phyloP scores from a whole-genome alignment of 1,140 invertebrate species.

The Brachionus paranguensis region DNA sequence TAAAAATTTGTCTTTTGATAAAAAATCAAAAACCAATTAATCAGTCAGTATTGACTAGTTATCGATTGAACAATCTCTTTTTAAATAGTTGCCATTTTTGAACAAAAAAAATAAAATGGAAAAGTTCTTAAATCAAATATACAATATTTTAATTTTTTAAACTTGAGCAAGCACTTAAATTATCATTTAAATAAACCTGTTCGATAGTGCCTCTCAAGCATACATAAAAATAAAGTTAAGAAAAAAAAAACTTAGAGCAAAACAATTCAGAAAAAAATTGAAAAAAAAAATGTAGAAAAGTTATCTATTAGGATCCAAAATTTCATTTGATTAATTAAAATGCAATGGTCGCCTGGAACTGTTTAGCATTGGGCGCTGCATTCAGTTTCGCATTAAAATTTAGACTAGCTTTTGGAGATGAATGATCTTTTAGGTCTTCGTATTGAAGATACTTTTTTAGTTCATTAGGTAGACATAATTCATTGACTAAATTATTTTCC shows the following conservation, averaged over 20 bases:
- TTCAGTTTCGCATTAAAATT: not conserved
- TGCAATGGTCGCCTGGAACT: constrained; percentile 1
- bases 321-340: not conserved
- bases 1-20: not conserved
- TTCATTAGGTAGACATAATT: constrained; percentile 22
- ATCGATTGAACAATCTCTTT: not conserved
- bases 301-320: not conserved
- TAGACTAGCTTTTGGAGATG: not conserved
- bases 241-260: not conserved
- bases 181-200: not conserved
- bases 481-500: not conserved
- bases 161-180: not conserved
- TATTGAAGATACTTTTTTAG: constrained; percentile 30
- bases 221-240: not conserved
- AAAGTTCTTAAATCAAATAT: not conserved
- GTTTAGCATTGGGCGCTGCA: not conserved
- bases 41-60: not conserved
- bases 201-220: not conserved
- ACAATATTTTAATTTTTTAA: not conserved
- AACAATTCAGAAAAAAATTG: not conserved
- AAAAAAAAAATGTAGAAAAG: not conserved
- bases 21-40: not conserved
- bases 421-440: not conserved
- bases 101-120: not conserved
- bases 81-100: not conserved